A percentile compares a stretch with the other conserved stretches of the same genome.
Evolutionary conservation across 2,113 vertebrate genomes (phyloP).

Genomic region (Protobothrops mucrosquamatus): DNA sequence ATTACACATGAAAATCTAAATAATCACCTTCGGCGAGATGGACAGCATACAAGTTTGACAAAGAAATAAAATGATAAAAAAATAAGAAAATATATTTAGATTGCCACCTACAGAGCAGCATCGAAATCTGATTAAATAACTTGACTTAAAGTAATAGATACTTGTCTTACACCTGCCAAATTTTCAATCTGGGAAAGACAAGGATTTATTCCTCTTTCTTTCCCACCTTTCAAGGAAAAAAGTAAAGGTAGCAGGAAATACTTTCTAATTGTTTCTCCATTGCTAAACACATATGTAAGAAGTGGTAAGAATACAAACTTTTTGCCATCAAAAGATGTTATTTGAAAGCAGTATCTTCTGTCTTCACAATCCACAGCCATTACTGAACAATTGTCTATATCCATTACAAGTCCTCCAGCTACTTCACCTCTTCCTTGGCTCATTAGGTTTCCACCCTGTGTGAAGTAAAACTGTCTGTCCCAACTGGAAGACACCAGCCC

Average conservation of each 20-base stretch:
- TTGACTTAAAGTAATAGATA: background rate
- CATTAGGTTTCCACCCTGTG: constrained; percentile 97
- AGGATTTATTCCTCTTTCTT: background rate
- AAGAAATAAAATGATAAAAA: background rate
- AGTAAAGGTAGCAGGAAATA: background rate
- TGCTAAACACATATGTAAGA: background rate
- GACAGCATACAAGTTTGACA: background rate
- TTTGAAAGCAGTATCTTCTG: constrained; percentile 95
- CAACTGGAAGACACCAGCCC: constrained; percentile 93
- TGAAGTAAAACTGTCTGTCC: constrained; percentile 98
- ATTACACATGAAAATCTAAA: background rate
- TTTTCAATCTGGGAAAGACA: background rate
- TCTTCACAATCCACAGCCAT: constrained; percentile 98
- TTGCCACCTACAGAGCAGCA: background rate
- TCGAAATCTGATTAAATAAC: background rate
- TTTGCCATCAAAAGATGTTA: constrained; percentile 95
- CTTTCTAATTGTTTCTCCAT: background rate
- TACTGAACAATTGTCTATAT: constrained; percentile 96
- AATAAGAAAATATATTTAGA: background rate
- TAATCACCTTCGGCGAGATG: background rate
- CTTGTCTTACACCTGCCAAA: background rate
- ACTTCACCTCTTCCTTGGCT: constrained; percentile 92
- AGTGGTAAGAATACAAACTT: constrained; percentile 73
- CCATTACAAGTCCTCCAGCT: constrained; percentile 92
- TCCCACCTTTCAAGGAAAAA: background rate